Evolutionary conservation across 2,113 vertebrate genomes (phyloP).

Genomic region (Argyrosomus japonicus): DNA sequence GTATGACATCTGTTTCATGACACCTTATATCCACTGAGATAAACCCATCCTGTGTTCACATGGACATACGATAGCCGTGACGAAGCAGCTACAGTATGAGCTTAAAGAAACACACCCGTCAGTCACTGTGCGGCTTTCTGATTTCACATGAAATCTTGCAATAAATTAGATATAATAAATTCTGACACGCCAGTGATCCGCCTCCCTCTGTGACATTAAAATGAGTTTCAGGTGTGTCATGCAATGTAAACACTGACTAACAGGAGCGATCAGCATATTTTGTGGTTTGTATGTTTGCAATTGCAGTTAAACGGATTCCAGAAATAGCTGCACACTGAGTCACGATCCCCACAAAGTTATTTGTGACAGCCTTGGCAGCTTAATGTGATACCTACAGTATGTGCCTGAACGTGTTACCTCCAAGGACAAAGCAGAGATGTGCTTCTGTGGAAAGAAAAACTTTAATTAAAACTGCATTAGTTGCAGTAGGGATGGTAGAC

Average conservation of each 20-base stretch:
- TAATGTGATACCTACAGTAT: constrained; percentile 32
- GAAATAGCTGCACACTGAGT: constrained; percentile 50
- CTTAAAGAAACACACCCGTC: constrained; percentile 40
- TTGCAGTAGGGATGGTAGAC: constrained; percentile 56
- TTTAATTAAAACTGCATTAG: constrained; percentile 70
- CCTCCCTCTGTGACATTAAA: not conserved
- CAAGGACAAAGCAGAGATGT: constrained; percentile 38
- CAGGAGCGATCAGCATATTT: constrained; percentile 25
- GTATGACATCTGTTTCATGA: constrained; percentile 49
- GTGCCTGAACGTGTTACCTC: constrained; percentile 46
- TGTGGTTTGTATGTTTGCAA: constrained; percentile 48
- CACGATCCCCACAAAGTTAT: constrained; percentile 43
- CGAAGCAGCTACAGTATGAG: constrained; percentile 43
- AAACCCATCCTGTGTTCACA: constrained; percentile 20
- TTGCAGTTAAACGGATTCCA: constrained; percentile 31
- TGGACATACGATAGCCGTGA: constrained; percentile 44
- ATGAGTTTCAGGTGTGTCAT: constrained; percentile 2
- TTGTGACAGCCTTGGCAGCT: constrained; percentile 46
- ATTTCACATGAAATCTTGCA: constrained; percentile 18
- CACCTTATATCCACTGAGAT: constrained; percentile 39
- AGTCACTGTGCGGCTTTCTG: not conserved
- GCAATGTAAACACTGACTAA: constrained; percentile 40
- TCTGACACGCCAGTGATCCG: not conserved
- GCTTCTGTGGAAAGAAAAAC: constrained; percentile 48
- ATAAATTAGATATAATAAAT: not conserved